A percentile compares a stretch with the other conserved stretches of the same genome.
Conservation (phyloP, 2,797 vertebrate species). For the Lepilemur ruficaudatus region DNA sequence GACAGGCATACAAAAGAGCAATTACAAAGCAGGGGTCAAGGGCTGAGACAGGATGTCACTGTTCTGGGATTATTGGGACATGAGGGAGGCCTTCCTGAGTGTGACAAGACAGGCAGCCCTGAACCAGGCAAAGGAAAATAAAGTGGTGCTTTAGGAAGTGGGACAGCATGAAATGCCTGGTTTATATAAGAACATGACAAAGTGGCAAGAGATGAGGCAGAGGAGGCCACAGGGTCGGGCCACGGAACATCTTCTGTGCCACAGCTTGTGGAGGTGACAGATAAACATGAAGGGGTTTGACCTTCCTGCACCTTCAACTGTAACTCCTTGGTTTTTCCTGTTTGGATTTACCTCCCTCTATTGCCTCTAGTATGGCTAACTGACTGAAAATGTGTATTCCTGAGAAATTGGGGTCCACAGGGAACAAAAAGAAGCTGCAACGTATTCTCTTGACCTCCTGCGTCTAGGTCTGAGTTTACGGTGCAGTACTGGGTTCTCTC, state of each 20-base stretch:
- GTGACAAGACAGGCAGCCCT: neutral
- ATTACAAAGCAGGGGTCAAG: neutral
- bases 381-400: neutral
- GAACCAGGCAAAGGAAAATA: neutral
- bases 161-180: neutral
- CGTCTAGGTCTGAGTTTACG: neutral
- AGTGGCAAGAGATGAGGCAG: neutral
- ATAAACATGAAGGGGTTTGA: neutral
- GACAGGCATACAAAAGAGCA: neutral
- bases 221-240: neutral
- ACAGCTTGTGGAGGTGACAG: neutral
- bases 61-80: neutral
- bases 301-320: neutral
- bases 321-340: neutral
- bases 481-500: neutral
- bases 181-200: neutral
- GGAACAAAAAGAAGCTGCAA: neutral
- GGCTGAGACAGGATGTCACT: neutral
- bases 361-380: neutral
- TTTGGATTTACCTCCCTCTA: neutral
- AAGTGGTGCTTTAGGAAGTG: neutral
- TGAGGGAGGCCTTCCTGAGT: neutral
- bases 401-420: neutral
- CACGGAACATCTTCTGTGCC: rapidly evolving
- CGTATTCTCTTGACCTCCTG: neutral